Percentiles rank a stretch among this genome's conserved stretches.
Conservation (phyloP, 1,140 invertebrate genomes). For the Amphibalanus amphitrite region DNA sequence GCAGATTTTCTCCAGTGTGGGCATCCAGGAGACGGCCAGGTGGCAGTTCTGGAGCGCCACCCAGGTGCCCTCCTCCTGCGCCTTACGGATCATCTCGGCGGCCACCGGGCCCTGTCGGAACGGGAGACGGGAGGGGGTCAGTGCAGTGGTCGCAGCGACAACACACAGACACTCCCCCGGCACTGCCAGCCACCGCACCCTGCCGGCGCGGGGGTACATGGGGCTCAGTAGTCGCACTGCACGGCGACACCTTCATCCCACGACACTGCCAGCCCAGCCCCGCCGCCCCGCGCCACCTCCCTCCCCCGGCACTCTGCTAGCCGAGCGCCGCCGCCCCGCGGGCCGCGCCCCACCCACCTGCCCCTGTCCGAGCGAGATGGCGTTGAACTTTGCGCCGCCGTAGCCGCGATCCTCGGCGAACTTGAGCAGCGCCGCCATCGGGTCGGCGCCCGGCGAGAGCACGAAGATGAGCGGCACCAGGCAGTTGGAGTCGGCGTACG, state of each 20-base stretch:
- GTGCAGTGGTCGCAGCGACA: too few relatives aligned
- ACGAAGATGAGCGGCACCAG: constrained; percentile 34
- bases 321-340: too few relatives aligned
- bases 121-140: too few relatives aligned
- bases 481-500: constrained; percentile 32
- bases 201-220: too few relatives aligned
- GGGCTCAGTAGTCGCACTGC: too few relatives aligned
- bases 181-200: too few relatives aligned
- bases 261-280: too few relatives aligned
- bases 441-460: constrained; percentile 35
- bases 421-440: constrained; percentile 32
- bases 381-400: constrained; percentile 33
- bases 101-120: constrained; percentile 33
- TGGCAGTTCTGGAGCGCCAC: constrained; percentile 51
- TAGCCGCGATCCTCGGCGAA: constrained; percentile 34
- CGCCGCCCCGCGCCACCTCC: too few relatives aligned
- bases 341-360: constrained; percentile 32
- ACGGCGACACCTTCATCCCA: too few relatives aligned
- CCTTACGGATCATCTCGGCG: constrained; percentile 31
- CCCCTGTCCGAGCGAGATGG: constrained; percentile 36
- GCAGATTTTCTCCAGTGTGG: constrained; percentile 49
- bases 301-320: too few relatives aligned
- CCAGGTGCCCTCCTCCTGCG: constrained; percentile 30
- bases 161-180: too few relatives aligned
- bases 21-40: constrained; percentile 74